Evolutionary conservation across 2,113 vertebrate species (phyloP), one percentile per base, ranked within the genome.

Genomic region (Trichechus manatus): DNA sequence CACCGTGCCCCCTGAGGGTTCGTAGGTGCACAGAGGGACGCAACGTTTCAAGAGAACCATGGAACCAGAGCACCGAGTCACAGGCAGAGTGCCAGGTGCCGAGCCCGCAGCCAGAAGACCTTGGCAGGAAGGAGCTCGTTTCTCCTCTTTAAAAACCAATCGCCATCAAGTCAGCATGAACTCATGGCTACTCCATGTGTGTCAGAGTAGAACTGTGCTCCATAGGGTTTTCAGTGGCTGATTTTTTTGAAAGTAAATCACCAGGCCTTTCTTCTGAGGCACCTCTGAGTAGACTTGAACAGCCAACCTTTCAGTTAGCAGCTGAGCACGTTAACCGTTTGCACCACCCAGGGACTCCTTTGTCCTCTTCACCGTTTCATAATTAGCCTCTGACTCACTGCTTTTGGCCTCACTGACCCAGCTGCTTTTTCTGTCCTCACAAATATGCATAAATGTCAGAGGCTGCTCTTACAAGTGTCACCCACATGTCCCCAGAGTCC

Each of bases 1-100:
- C 15, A 36, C 0, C 7, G 61, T 4, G 61, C 31, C 44, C 44
- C 27, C 1, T 3, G n/a, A n/a, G n/a, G 0, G 1, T n/a, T 42
- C 8, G 5, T 14, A n/a, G 61, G 36, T 68, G 27, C 14, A 1
- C 1, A 33, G 64, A 27, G 74, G 66, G 44, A 15, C 17, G 11
- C n/a, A 0, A 15, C 0, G 1, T 36, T 29, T 42, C 29, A 23
- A 27, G 39, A 89, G 53, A 79, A 64, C 23, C 1, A 1, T 4
- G 0, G 33, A 61, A 4, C 42, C n/a, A 25, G 27, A 29, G 53
- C 63, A 64, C 27, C 27, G 2, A 6, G 27, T 64, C 27, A 29
- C 63, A 3, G 27, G 29, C 63, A 64, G 63, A 25, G 9, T 33
- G 5, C 66, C 33, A 59, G 85, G 27, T 10, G 8, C 33, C 2